A percentile compares a stretch with the other conserved stretches of the same genome.
Conservation (phyloP, 2,113 vertebrate species). For the Brienomyrus brachyistius region DNA sequence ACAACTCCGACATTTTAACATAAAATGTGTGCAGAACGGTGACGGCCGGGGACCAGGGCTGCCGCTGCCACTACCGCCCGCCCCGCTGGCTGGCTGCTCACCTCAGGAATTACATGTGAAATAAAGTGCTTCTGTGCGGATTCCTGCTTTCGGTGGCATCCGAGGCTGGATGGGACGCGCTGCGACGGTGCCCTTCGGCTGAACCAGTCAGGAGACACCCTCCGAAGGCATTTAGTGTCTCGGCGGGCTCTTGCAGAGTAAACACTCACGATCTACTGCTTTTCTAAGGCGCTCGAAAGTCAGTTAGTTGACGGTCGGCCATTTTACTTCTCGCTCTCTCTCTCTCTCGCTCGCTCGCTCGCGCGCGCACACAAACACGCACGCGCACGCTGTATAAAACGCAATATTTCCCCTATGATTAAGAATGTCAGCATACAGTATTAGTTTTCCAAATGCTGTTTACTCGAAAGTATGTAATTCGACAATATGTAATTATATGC, state of each 20-base stretch:
- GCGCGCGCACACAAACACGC: neutral
- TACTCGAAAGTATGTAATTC: neutral
- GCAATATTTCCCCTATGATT: neutral
- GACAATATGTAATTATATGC: neutral
- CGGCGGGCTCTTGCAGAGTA: conserved; percentile 58
- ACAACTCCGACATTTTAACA: neutral
- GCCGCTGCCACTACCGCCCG: neutral
- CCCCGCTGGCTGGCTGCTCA: conserved; percentile 63
- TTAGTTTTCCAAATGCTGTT: neutral
- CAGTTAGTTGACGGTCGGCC: conserved; percentile 90
- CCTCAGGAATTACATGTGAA: conserved; percentile 80
- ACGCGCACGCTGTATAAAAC: neutral
- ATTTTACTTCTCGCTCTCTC: conserved; percentile 83
- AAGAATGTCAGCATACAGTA: neutral
- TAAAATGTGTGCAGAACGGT: neutral
- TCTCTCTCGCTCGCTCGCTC: neutral
- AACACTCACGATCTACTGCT: conserved; percentile 58
- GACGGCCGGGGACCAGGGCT: neutral
- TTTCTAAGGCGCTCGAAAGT: conserved; percentile 78
- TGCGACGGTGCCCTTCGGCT: conserved; percentile 66
- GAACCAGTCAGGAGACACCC: conserved; percentile 50
- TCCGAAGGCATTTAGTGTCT: conserved; percentile 41
- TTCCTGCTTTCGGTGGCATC: conserved; percentile 90
- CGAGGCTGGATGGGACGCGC: conserved; percentile 69
- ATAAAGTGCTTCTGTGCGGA: conserved; percentile 99